A percentile compares a stretch with the other conserved stretches of the same genome.
These are phyloP conservation scores for Dendronephthya gigantea DNA, from an alignment of 64 coral and sea anemone species.

Conservation along the genomic window DNA sequence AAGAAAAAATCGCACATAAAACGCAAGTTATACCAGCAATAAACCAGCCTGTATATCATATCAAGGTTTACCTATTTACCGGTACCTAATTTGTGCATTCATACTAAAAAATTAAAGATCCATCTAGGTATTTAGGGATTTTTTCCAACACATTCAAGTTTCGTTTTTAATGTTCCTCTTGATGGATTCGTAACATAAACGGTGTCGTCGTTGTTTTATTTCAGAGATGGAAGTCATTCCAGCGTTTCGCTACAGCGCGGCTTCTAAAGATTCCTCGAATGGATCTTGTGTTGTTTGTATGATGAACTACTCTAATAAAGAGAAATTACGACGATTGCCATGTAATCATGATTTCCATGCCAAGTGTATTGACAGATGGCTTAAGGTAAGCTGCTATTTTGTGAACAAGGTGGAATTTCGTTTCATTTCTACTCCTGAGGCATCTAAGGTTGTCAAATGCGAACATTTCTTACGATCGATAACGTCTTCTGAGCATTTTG, in stretches of 20 bases:
- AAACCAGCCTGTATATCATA: no score
- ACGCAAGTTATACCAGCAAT: no score
- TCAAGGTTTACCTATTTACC: no score
- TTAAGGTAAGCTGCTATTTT: slow-evolving; percentile 96
- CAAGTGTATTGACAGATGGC: slow-evolving; percentile 96
- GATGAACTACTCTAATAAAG: slow-evolving; percentile 82
- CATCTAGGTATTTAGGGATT: no score
- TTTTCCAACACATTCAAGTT: not conserved
- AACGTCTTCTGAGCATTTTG: no score
- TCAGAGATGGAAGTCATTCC: slow-evolving; percentile 73
- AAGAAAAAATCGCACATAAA: no score
- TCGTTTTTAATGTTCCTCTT: not conserved
- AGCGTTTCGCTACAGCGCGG: slow-evolving; percentile 84
- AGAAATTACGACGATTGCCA: slow-evolving; percentile 69
- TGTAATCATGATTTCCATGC: slow-evolving; percentile 93
- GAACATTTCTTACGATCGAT: no score
- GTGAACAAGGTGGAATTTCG: no score
- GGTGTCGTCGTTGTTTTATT: slow-evolving; percentile 5
- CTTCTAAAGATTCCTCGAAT: slow-evolving; percentile 64
- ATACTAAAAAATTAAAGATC: no score
- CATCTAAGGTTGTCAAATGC: no score
- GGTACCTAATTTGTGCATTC: no score
- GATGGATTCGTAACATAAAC: not conserved
- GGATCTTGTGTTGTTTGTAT: slow-evolving; percentile 89
- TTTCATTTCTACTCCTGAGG: no score